Conservation (phyloP, 1,140 invertebrate species). For the Scylla paramamosain region DNA sequence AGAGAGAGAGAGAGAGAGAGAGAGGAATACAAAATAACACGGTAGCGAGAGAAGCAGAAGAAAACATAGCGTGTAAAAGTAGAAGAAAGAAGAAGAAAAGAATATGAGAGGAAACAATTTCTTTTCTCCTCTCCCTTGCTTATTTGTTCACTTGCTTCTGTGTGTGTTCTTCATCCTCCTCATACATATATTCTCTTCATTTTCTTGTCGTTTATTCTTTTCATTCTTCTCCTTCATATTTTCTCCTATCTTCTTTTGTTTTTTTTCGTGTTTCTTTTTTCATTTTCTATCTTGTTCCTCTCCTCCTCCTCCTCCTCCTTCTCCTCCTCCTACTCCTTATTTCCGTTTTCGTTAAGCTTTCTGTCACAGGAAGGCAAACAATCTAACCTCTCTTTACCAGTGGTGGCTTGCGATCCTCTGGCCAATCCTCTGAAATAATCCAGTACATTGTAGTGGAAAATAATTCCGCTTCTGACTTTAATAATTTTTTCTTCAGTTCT, state of each 20-base stretch:
- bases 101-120: background rate
- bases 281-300: too few species aligned
- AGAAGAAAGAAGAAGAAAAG: background rate
- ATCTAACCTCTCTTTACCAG: too few species aligned
- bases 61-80: background rate
- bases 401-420: background rate
- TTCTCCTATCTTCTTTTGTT: too few species aligned
- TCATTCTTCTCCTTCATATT: too few species aligned
- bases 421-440: background rate
- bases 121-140: background rate
- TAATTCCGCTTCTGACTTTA: background rate
- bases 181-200: background rate
- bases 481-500: background rate
- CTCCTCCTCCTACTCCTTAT: too few species aligned
- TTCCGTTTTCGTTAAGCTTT: too few species aligned
- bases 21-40: background rate
- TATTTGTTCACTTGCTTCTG: background rate
- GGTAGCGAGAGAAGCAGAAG: background rate
- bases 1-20: slow-evolving; percentile 16
- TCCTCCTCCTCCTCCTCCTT: too few species aligned
- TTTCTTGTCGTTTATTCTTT: background rate
- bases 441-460: background rate
- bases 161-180: background rate
- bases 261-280: too few species aligned
- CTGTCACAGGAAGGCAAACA: too few species aligned